Evolutionary conservation across 2,888 invertebrate genomes (phyloP), one percentile per base, ranked within the genome.

Genomic region (Galerucella nymphaeae): DNA sequence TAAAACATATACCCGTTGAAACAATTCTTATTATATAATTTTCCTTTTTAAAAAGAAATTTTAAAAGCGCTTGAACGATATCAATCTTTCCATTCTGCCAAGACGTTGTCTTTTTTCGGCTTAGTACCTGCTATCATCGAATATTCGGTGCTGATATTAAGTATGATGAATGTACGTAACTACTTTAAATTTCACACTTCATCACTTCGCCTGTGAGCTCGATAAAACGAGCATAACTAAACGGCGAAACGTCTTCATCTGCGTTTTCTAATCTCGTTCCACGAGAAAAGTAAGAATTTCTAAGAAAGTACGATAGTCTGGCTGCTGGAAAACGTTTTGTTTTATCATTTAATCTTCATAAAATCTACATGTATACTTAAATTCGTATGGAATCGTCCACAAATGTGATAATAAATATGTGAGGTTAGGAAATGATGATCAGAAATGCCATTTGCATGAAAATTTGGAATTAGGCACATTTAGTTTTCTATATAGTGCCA

Each of bases 111-210:
- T 30, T 18, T 53, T 16, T 53, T 53, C 18, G 4, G 53, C 18
- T 16, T 50, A 50, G 50, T 58, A 58, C 23, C 23, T 13, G n/a
- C 59, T 59, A 59, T n/a, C n/a, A n/a, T n/a, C n/a, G n/a, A n/a
- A n/a, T n/a, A n/a, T n/a, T n/a, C n/a, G n/a, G n/a, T n/a, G n/a
- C n/a, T n/a, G n/a, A n/a, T n/a, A n/a, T 59, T 59, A 59, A 16
- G 30, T 59, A 59, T 59, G 59, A 59, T 59, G n/a, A 59, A 59
- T 59, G 38, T 59, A 38, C 38, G 59, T 16, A 30, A n/a, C 38
- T 38, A n/a, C 14, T 59, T 59, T 59, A 59, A 59, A 59, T 59
- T 59, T 59, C 59, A 30, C 59, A 59, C 59, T 59, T 18, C 59
- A 59, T 59, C 59, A 59, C 18, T 53, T 50, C n/a, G 14, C 14